These are phyloP conservation scores for Tetraneura akinire DNA, from an alignment of 1,140 invertebrate species.

Conservation along the genomic window DNA sequence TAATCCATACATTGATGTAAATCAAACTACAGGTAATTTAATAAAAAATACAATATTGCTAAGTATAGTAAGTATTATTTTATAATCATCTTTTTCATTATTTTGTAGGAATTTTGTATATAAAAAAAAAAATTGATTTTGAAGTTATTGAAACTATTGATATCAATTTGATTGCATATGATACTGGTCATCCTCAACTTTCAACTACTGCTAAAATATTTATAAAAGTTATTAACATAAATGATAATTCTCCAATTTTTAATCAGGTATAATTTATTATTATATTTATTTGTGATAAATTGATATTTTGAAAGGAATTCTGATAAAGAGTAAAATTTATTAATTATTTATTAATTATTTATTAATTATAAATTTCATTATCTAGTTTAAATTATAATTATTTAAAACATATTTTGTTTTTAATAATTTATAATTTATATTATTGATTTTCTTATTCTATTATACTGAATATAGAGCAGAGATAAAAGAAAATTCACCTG, in stretches of 20 bases:
- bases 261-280: constrained; percentile 58
- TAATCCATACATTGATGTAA: constrained; percentile 76
- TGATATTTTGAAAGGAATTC: no score
- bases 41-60: no score
- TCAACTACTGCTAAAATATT: constrained; percentile 73
- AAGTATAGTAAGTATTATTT: no score
- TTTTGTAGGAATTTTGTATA: constrained; percentile 73
- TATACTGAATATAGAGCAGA: constrained; percentile 68
- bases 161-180: constrained; percentile 79
- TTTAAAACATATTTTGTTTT: no score
- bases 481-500: constrained; percentile 74
- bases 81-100: not conserved
- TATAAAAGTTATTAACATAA: constrained; percentile 80
- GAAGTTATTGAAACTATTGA: constrained; percentile 74
- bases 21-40: constrained; percentile 69
- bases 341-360: no score
- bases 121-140: constrained; percentile 78
- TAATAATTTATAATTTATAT: not conserved
- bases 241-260: constrained; percentile 84
- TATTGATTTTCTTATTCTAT: constrained; percentile 52
- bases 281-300: no score
- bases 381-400: no score
- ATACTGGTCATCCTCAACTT: constrained; percentile 80
- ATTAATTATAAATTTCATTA: no score
- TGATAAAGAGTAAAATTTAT: no score